Base-by-base conservation (phyloP, 2,888 invertebrate genomes). In the Aleiodes alternator region DNA sequence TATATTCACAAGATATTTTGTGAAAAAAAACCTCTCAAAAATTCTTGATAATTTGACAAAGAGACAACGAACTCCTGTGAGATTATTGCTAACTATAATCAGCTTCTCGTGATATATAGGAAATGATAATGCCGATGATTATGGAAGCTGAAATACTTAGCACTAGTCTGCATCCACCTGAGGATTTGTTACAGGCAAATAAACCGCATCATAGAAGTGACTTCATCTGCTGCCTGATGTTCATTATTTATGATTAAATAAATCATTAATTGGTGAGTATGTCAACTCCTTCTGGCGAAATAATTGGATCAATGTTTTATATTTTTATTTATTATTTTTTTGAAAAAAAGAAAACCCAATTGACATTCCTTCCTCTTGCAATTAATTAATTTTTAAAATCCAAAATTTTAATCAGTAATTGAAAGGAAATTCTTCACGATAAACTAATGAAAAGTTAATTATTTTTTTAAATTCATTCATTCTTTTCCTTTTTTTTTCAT, bases 121-220 rank as follows among this genome's bases (percentile, higher is more conserved):
- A 50, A 70, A 50, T 16, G 38, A 23, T 55, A 16, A 48, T 43
- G 34, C 48, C 56, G 38, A 48, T 70, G 50, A 76, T 57, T 23
- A 76, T 53, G 57, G 73, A 78, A 85, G 86, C 86, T 88, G 84
- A 82, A 84, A 86, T 87, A 87, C 76, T 88, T 88, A 87, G 88
- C 87, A 86, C 79, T 85, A 86, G 87, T 88, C 88, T 88, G 81
- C 82, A 87, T 89, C 90, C 90, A 92, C 92, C 92, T 92, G 92
- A 92, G 92, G 91, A 91, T 92, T 92, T 92, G 92, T 92, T 92
- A 90, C 91, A 92, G 92, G 91, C 90, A 87, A 68, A 86, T 82
- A 89, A 90, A 88, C 86, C 87, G 84, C 85, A 84, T 85, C 87
- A 86, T 82, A 83, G 85, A 88, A 84, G 86, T 85, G 83, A 86